Evolutionary conservation across 2,113 vertebrate species (phyloP).

Genomic region (Lontra canadensis): DNA sequence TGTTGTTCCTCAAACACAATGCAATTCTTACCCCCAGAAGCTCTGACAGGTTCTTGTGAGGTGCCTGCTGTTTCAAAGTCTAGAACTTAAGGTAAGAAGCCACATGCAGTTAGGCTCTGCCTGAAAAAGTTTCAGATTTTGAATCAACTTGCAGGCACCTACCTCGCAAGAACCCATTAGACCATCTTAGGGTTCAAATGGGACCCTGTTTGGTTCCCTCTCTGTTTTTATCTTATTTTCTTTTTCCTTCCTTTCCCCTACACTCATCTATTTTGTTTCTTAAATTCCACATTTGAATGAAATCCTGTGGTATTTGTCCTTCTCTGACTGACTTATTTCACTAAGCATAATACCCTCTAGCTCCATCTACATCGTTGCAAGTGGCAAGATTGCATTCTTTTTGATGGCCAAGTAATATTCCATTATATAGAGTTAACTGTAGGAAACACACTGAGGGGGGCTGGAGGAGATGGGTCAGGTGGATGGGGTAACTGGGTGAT

Average conservation of each 20-base stretch:
- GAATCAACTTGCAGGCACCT: not conserved
- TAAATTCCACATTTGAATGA: not conserved
- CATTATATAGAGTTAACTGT: not conserved
- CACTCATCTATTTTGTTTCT: not conserved
- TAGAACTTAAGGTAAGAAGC: not conserved
- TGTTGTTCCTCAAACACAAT: not conserved
- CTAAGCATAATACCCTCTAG: not conserved
- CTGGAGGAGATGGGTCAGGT: not conserved
- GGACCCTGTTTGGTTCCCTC: not conserved
- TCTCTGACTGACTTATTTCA: not conserved
- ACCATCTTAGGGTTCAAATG: not conserved
- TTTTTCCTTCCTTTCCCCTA: not conserved
- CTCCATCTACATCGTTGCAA: not conserved
- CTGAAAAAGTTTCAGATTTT: not conserved
- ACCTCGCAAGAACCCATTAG: not conserved
- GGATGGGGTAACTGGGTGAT: not conserved
- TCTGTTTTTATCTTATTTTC: not conserved
- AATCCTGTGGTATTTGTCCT: not conserved
- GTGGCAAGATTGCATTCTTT: not conserved
- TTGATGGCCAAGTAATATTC: not conserved
- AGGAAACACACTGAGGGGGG: not conserved
- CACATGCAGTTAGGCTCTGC: not conserved
- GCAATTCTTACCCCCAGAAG: not conserved
- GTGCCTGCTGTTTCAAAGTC: not conserved
- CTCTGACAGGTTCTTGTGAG: not conserved